Base-by-base conservation (phyloP, 1,140 invertebrate genomes). In the Pentalonia nigronervosa region DNA sequence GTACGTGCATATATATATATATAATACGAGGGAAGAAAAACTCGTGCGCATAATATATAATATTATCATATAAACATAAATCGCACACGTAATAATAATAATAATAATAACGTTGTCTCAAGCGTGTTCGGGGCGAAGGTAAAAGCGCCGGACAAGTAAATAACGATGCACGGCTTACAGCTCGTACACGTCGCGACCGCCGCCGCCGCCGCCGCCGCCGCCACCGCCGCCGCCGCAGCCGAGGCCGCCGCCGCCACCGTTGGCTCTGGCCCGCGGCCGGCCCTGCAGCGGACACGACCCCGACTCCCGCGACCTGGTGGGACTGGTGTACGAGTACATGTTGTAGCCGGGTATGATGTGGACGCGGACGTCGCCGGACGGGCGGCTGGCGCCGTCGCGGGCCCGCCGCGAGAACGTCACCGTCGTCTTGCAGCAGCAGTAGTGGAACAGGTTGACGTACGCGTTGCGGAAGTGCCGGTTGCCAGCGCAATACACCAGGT, bases 341-440 rank as follows among this genome's bases (percentile, higher is more conserved):
- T 97, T 97, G 94, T 97, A 96, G 7, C 96, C 96, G 1, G 96
- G 97, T 94, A 98, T 97, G 56, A 98, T 97, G 94, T 98, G 97
- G 7, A 98, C 97, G 36, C 97, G 95, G 7, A 97, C 97, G 90
- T 97, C 97, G 14, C 96, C 96, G 1, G 96, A 95, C 4, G 96
- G 96, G 0, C 96, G 94, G 14, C 95, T 95, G 9, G 95, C 94
- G 45, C 96, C 96, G n/a, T 96, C 95, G 48, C 97, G 95, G 25
- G 97, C 95, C 93, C 97, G 95, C 20, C 97, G 95, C 0, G 97
- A 96, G 93, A 97, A 97, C 45, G 97, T 96, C 17, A 98, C 96
- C 9, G 97, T 97, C 14, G 97, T 97, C 95, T 98, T 98, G 95
- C 97, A 98, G 94, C 97, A 98, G 94, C 97, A 98, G 94, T 98